Evolutionary conservation across 2,888 invertebrate genomes (phyloP), one percentile per base, ranked within the genome.

Genomic region (Trichacis sp.): DNA sequence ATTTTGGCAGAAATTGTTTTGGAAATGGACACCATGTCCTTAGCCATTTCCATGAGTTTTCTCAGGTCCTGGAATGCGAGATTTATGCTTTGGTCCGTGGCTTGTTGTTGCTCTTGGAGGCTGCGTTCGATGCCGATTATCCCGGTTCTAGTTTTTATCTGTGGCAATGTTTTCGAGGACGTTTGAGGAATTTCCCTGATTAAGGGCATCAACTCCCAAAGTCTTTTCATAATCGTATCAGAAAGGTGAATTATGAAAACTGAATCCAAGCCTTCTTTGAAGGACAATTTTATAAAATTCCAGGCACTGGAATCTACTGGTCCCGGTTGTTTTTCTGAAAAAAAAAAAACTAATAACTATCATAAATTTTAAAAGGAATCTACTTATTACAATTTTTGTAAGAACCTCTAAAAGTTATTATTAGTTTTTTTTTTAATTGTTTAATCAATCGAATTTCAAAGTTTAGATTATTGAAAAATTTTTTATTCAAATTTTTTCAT

Each of bases 121-220:
- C 93, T 92, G 75, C 95, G 89, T 84, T 99, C 98, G 73, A 99
- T 99, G 1, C 98, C 98, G 43, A 95, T 93, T 77, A 99, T 98
- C 47, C 98, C 98, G 6, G 92, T 92, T 49, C 93, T 87, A 43
- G 92, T 88, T 84, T 93, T 92, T 50, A 92, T 91, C 70, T 81
- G 86, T 0, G 86, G 84, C 12, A 74, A 19, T 20, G 68, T 64
- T 6, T 33, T 20, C 58, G 72, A 76, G 36, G 1, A 40, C 11
- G 8, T 50, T 46, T 14, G 70, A 14, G 43, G 61, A 59, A 46
- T 52, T 56, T 18, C 40, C 42, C 56, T 66, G 17, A 76, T 45
- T 18, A 61, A 50, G 18, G 84, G 79, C 59, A 76, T 75, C 11
- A 84, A 83, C 76, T 91, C 90, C 93, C 93, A 93, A 45, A 87